phyloP scores from a whole-genome alignment of 2,888 invertebrate genomes.

The Dicroscelio sp. region DNA sequence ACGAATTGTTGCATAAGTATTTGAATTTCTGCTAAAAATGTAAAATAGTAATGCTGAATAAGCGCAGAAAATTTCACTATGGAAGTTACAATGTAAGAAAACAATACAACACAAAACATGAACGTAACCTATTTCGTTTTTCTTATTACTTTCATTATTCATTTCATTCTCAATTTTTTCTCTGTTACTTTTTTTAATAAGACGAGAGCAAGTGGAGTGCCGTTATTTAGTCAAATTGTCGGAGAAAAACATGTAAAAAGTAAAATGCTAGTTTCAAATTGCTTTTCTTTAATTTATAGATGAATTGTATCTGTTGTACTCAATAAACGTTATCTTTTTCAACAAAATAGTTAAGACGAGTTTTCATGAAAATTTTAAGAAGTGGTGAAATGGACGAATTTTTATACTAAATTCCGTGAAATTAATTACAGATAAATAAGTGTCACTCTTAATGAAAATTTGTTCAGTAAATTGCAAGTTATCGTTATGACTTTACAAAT shows the following conservation, averaged over 20 bases:
- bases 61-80: slow-evolving; percentile 80
- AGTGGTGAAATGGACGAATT: slow-evolving; percentile 54
- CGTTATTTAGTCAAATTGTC: slow-evolving; percentile 73
- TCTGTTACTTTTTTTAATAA: slow-evolving; percentile 68
- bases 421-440: too few species aligned
- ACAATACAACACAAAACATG: slow-evolving; percentile 88
- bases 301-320: slow-evolving; percentile 55
- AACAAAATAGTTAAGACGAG: slow-evolving; percentile 35
- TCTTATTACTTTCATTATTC: slow-evolving; percentile 73
- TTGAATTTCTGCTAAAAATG: too few species aligned
- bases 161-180: slow-evolving; percentile 67
- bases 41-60: too few species aligned
- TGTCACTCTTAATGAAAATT: too few species aligned
- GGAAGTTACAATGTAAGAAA: slow-evolving; percentile 86
- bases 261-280: slow-evolving; percentile 68
- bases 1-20: too few species aligned
- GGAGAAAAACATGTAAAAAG: slow-evolving; percentile 62
- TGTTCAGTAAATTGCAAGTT: too few species aligned
- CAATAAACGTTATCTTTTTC: slow-evolving; percentile 42
- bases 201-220: slow-evolving; percentile 46
- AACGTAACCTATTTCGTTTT: slow-evolving; percentile 81
- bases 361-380: slow-evolving; percentile 35
- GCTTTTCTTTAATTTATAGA: slow-evolving; percentile 72
- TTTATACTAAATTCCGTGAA: too few species aligned
- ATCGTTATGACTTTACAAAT: too few species aligned